A percentile compares a stretch with the other conserved stretches of the same genome.
Conservation (phyloP, 2,113 vertebrate genomes). For the Dipodomys merriami region DNA sequence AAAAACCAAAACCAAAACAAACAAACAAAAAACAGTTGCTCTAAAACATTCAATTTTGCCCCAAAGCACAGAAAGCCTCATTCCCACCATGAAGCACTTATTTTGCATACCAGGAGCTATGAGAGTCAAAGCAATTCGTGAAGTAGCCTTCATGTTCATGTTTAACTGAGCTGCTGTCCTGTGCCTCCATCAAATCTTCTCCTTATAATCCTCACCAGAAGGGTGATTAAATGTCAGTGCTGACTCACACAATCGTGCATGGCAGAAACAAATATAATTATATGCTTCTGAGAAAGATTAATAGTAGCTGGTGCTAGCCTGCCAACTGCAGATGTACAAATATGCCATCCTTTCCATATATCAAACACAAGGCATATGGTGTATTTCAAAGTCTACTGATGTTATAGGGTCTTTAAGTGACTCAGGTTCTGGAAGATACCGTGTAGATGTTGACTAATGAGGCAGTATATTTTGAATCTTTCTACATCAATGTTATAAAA, state of each 20-base stretch:
- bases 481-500: constrained; percentile 63
- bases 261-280: constrained; percentile 79
- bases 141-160: constrained; percentile 78
- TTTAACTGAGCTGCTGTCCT: constrained; percentile 68
- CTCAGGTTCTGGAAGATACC: constrained; percentile 65
- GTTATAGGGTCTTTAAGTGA: constrained; percentile 74
- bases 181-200: constrained; percentile 83
- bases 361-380: constrained; percentile 75
- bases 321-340: constrained; percentile 73
- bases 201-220: constrained; percentile 78
- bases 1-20: too few species aligned
- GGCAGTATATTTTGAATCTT: constrained; percentile 39
- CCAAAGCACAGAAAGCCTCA: neutral
- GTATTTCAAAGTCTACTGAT: constrained; percentile 75
- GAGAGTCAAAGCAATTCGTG: constrained; percentile 68
- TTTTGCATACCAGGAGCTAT: constrained; percentile 46
- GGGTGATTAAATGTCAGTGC: constrained; percentile 85
- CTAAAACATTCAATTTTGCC: neutral
- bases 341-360: constrained; percentile 76
- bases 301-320: constrained; percentile 78
- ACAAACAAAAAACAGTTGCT: constrained; percentile 13
- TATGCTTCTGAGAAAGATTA: constrained; percentile 80
- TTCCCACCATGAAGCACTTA: neutral
- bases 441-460: constrained; percentile 62
- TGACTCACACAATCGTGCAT: constrained; percentile 86